phyloP scores from a whole-genome alignment of 2,888 invertebrate species.

The Sicus ferrugineus region DNA sequence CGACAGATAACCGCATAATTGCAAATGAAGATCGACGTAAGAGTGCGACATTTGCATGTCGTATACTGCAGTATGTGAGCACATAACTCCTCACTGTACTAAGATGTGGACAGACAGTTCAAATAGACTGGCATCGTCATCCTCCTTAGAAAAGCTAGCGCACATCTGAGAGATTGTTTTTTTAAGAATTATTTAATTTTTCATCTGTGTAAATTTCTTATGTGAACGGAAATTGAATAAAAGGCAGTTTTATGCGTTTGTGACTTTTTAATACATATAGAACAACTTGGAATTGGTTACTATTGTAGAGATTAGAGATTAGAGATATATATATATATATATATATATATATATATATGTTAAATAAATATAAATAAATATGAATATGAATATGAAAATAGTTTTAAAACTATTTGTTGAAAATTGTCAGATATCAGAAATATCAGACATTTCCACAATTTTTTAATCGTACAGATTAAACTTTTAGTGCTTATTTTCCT shows the following conservation, averaged over 20 bases:
- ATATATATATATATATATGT: too few species aligned
- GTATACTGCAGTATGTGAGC: neutral
- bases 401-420: too few species aligned
- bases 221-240: conserved; percentile 24
- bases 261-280: too few species aligned
- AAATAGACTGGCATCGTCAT: conserved; percentile 5
- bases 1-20: neutral
- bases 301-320: too few species aligned
- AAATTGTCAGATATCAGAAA: too few species aligned
- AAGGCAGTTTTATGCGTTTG: conserved; percentile 13
- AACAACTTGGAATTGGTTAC: too few species aligned
- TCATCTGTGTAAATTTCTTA: neutral
- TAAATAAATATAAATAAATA: too few species aligned
- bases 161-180: neutral
- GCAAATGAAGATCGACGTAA: conserved; percentile 28
- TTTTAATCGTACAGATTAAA: too few species aligned
- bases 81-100: neutral
- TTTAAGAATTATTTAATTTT: neutral
- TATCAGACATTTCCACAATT: too few species aligned
- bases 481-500: too few species aligned
- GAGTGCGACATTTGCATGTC: conserved; percentile 14
- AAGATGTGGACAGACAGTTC: neutral
- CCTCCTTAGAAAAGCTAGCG: neutral
- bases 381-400: too few species aligned
- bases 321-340: too few species aligned